Evolutionary conservation across 2,113 vertebrate species (phyloP), one percentile per base, ranked within the genome.

Genomic region (Meles meles): DNA sequence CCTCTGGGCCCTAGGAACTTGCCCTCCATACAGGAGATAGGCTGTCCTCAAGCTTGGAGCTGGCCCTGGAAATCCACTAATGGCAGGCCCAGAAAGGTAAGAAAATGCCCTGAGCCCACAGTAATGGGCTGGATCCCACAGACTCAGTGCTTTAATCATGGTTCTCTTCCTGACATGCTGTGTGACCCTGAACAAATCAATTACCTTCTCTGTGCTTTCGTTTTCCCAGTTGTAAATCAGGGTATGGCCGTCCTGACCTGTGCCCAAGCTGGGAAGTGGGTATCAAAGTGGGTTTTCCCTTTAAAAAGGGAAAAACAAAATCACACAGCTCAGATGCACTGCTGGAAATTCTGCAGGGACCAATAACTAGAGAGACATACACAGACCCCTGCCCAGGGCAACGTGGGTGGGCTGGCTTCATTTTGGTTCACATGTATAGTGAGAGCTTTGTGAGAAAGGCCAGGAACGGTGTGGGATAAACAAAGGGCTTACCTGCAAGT

Each of bases 171-270:
- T 2, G 7, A 76, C 77, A 44, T 27, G 55, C 92, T 81, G 96
- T 71, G 96, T 97, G 94, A 96, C 95, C 97, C 89, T 6, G 49
- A 81, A 87, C 96, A 92, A 97, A 84, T 90, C 90, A 90, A 95
- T 93, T 80, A 92, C 95, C 90, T 92, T 95, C 88, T 96, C 96
- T 90, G 90, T 59, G 96, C 90, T 94, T 98, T 96, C 61, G 93
- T 97, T 93, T 92, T 80, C 86, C 94, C 88, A 76, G 1, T 2
- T 87, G 96, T 87, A 94, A 95, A 89, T 67, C 67, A 86, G 95
- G 81, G 59, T 67, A 63, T 34, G 61, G 42, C 69, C 20, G 76
- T 14, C 17, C 44, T 49, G 83, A 91, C 82, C 94, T n/a, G 17
- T 34, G 42, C 96, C 47, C 85, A 91, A 96, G 61, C 92, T 97